These are phyloP conservation scores for Anguilla obscura DNA, from an alignment of 2,797 vertebrate species.

Conservation along the genomic window DNA sequence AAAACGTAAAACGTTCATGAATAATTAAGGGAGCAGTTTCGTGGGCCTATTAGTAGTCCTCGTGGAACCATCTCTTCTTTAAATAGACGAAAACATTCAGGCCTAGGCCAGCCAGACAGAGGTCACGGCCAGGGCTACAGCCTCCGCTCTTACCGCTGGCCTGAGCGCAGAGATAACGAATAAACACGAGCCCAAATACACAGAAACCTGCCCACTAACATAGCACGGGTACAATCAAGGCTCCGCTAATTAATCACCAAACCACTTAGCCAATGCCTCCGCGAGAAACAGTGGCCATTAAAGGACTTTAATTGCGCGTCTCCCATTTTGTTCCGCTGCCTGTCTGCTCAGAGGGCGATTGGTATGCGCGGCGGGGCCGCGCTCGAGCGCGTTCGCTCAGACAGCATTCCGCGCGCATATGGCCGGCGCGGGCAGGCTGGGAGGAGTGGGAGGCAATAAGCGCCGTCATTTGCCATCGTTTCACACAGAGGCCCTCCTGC, in stretches of 20 bases:
- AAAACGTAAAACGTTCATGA: not conserved
- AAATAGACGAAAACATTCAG: not conserved
- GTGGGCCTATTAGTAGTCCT: not conserved
- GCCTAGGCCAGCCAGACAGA: not conserved
- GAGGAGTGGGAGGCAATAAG: not conserved
- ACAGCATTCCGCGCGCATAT: not conserved
- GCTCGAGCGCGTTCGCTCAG: not conserved
- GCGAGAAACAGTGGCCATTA: slow-evolving; percentile 39
- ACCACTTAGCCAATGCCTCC: slow-evolving; percentile 56
- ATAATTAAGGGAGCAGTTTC: not conserved
- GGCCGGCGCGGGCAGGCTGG: no score
- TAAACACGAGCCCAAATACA: not conserved
- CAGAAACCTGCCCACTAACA: not conserved
- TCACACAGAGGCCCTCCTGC: not conserved
- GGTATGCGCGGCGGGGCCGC: not conserved
- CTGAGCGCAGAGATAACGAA: not conserved
- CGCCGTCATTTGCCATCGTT: not conserved
- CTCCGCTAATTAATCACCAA: slow-evolving; percentile 38
- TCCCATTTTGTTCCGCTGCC: no score
- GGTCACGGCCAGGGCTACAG: not conserved
- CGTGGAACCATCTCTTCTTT: not conserved
- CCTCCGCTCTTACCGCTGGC: not conserved
- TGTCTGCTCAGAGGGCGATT: no score
- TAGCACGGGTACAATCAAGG: not conserved
- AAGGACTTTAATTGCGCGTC: not conserved